Conservation (phyloP, 2,888 invertebrate genomes). For the Acrocera orbiculus region DNA sequence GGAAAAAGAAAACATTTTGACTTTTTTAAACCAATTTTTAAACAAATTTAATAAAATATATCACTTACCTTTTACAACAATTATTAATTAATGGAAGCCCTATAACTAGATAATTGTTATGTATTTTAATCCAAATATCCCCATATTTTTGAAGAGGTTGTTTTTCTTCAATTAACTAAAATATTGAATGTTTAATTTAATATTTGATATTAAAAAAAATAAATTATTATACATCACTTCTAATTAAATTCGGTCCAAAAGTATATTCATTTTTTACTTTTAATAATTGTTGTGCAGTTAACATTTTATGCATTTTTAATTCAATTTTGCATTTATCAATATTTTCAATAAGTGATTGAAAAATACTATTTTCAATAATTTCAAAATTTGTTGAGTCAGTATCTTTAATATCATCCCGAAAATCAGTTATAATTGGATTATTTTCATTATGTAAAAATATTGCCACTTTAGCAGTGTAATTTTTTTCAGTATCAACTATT, state of each 20-base stretch:
- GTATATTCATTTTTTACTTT: slow-evolving; percentile 5
- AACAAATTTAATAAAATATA: no score
- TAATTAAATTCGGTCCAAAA: slow-evolving; percentile 8
- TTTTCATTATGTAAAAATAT: neutral
- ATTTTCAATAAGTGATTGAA: neutral
- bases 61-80: slow-evolving; percentile 11
- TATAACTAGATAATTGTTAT: slow-evolving; percentile 11
- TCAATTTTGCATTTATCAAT: neutral
- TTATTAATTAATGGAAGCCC: slow-evolving; percentile 14
- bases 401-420: neutral
- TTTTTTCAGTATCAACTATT: slow-evolving; percentile 7
- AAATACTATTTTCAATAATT: neutral
- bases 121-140: slow-evolving; percentile 11
- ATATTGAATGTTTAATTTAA: neutral
- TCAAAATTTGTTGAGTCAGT: no score
- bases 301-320: slow-evolving; percentile 2
- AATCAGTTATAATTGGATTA: neutral
- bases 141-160: slow-evolving; percentile 12
- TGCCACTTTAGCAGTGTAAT: slow-evolving; percentile 3
- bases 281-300: slow-evolving; percentile 5
- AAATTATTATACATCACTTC: slow-evolving; percentile 5
- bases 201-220: neutral
- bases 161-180: slow-evolving; percentile 11
- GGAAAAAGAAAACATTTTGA: no score
- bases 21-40: no score